Percentiles rank a stretch among this genome's conserved stretches.
phyloP scores from a whole-genome alignment of 2,888 invertebrate genomes.

The Drosophila austrosaltans region DNA sequence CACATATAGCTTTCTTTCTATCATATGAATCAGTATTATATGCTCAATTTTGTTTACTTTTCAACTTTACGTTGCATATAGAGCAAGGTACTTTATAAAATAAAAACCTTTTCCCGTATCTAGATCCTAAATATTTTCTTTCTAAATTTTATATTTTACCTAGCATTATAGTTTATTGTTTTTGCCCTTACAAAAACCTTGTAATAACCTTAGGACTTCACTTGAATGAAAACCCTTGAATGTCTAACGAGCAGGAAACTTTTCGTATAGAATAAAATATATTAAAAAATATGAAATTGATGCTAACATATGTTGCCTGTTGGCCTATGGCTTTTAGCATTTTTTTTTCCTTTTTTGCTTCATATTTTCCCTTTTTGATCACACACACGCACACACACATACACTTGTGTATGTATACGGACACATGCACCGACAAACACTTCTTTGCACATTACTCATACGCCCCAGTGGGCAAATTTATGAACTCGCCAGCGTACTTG shows the following conservation, averaged over 20 bases:
- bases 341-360: constrained; percentile 15
- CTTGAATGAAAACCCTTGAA: constrained; percentile 12
- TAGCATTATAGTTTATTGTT: neutral
- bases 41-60: too few species aligned
- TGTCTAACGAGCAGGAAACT: constrained; percentile 17
- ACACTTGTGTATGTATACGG: constrained; percentile 29
- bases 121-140: neutral
- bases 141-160: neutral
- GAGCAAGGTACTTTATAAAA: too few species aligned
- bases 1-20: too few species aligned
- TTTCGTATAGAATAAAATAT: constrained; percentile 15
- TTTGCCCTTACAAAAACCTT: neutral
- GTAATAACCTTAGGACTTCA: neutral
- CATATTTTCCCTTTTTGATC: constrained; percentile 48
- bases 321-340: constrained; percentile 58
- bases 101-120: neutral
- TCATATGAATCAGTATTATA: too few species aligned
- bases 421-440: constrained; percentile 51
- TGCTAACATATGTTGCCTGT: constrained; percentile 66
- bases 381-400: constrained; percentile 26
- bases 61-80: neutral
- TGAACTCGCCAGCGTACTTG: constrained; percentile 75
- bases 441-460: constrained; percentile 73
- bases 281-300: constrained; percentile 59
- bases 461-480: constrained; percentile 80